A percentile compares a stretch with the other conserved stretches of the same genome.
Evolutionary conservation across 1,140 invertebrate genomes (phyloP).

Genomic region (Paraescarpia echinospica): DNA sequence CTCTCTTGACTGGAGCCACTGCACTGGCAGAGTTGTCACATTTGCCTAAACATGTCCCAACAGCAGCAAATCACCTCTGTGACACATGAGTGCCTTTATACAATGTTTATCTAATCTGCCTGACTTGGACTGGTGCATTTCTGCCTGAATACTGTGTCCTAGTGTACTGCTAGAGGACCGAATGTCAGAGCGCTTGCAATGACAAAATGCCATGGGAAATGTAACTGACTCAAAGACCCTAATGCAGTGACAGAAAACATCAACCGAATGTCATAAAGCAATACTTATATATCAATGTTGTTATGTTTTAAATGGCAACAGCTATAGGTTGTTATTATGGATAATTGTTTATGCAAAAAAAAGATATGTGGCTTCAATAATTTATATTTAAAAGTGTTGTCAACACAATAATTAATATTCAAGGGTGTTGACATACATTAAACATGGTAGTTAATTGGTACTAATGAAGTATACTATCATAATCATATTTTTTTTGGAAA

Average conservation of each 20-base stretch:
- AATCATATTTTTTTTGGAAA: neutral
- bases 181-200: neutral
- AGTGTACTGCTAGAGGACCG: neutral
- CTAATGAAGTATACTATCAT: neutral
- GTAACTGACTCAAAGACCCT: neutral
- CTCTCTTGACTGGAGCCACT: neutral
- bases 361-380: neutral
- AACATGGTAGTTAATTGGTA: neutral
- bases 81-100: neutral
- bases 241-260: neutral
- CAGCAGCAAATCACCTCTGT: conserved; percentile 3
- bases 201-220: neutral
- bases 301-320: no score
- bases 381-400: neutral
- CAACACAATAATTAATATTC: neutral
- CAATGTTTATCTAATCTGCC: conserved; percentile 5
- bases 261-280: neutral
- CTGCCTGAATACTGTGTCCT: neutral
- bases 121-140: neutral
- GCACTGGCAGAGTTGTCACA: neutral
- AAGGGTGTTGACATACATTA: no score
- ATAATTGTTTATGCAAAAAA: neutral
- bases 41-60: conserved; percentile 1
- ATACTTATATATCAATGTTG: neutral
- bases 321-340: no score